Percentiles rank a stretch among this genome's conserved stretches.
Evolutionary conservation across 2,888 invertebrate genomes (phyloP).

Genomic region (Clivina fossor): DNA sequence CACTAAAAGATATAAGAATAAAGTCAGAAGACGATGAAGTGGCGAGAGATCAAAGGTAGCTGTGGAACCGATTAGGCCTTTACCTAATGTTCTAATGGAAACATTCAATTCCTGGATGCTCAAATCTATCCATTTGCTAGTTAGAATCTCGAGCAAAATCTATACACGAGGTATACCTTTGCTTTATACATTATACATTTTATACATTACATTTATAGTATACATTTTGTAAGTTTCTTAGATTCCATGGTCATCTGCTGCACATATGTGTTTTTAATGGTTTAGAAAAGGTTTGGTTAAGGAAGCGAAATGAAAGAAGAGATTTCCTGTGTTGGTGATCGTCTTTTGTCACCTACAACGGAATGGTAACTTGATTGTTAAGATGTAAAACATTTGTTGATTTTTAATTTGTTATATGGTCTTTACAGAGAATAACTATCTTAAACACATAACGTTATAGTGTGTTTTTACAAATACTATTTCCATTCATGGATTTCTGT

Average conservation of each 20-base stretch:
- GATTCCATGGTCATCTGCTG: slow-evolving; percentile 23
- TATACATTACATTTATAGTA: too few relatives aligned
- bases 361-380: slow-evolving; percentile 12
- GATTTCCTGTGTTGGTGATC: slow-evolving; percentile 27
- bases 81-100: slow-evolving; percentile 45
- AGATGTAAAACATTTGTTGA: not conserved
- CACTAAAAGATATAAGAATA: slow-evolving; percentile 50
- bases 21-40: slow-evolving; percentile 49
- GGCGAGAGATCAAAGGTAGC: slow-evolving; percentile 50
- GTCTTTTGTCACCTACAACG: slow-evolving; percentile 23
- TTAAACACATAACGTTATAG: not conserved
- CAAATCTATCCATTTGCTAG: too few relatives aligned
- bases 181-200: too few relatives aligned
- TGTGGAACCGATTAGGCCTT: slow-evolving; percentile 43
- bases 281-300: too few relatives aligned
- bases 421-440: not conserved
- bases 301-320: not conserved
- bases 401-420: not conserved
- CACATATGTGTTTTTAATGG: slow-evolving; percentile 13
- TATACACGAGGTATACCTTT: too few relatives aligned
- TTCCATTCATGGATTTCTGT: too few relatives aligned
- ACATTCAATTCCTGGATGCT: slow-evolving; percentile 45
- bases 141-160: too few relatives aligned
- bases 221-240: not conserved
- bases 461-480: not conserved